Evolutionary conservation across 2,888 invertebrate genomes (phyloP), one percentile per base, ranked within the genome.

Genomic region (Sinelater perroti): DNA sequence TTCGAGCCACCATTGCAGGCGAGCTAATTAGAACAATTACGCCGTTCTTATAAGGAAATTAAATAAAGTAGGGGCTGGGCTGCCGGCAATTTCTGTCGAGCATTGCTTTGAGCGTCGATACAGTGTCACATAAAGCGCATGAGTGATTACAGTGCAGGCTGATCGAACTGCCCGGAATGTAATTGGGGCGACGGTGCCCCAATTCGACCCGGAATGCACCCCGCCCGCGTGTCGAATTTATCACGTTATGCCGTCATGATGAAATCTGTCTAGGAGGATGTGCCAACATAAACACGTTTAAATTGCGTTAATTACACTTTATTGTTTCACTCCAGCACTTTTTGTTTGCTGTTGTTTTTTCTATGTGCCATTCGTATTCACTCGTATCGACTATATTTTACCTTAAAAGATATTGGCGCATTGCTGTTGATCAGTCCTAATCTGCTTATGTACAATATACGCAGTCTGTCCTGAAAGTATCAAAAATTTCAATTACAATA

Each of bases 21-120:
- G 55, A 38, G 26, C 61, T 63, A 61, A 63, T 63, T 63, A 63
- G 59, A 36, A 56, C 61, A 61, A 63, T 56, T 52, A 53, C 60
- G 20, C 26, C 36, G 45, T 58, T 40, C 59, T 55, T 61, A 33
- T 28, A 33, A 24, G 56, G 47, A 60, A 60, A 60, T 60, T 60
- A 50, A 60, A 60, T 56, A 56, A 38, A 38, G 40, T 35, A 44
- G 31, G 14, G 45, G 45, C 35, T 45, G 31, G 46, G 35, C 31
- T 40, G 33, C n/a, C n/a, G 46, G 40, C 44, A 60, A 60, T 60
- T 60, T 56, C 47, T 42, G 50, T 56, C 47, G 16, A 52, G 33
- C 47, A 56, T 11, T 36, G 50, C 28, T 55, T 50, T 35, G 33
- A 49, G 28, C 31, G 50, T 40, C 21, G 14, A 40, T 47, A 33